These are phyloP conservation scores for Gymnocypris eckloni DNA, from an alignment of 2,797 vertebrate species.

Conservation along the genomic window DNA sequence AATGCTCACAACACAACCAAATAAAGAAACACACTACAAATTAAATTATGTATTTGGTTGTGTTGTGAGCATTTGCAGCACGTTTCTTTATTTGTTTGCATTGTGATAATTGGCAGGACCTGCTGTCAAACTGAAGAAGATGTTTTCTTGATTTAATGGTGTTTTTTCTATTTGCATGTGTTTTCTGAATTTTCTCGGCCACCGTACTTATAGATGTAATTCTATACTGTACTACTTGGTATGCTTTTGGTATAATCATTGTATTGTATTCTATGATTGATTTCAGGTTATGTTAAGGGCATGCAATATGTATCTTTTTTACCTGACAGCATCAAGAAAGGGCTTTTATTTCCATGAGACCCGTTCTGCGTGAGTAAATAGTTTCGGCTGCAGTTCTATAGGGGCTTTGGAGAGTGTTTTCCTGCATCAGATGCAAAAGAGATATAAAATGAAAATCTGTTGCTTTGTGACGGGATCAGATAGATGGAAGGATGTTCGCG, in stretches of 20 bases:
- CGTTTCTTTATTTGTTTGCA: too few relatives aligned
- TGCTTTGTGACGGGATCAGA: constrained; percentile 8
- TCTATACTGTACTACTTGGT: neutral
- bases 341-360: constrained; percentile 28
- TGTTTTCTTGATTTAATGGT: too few relatives aligned
- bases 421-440: constrained; percentile 37
- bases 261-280: neutral
- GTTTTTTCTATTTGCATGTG: too few relatives aligned
- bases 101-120: too few relatives aligned
- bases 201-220: neutral
- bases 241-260: neutral
- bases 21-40: too few relatives aligned
- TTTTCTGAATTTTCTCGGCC: too few relatives aligned
- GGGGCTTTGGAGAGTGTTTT: constrained; percentile 22
- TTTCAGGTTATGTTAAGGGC: neutral
- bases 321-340: constrained; percentile 12
- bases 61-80: too few relatives aligned
- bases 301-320: neutral
- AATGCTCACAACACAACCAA: too few relatives aligned
- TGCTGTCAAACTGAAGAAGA: too few relatives aligned
- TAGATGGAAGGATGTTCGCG: neutral
- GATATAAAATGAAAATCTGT: constrained; percentile 21
- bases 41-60: too few relatives aligned
- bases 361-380: neutral
- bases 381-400: constrained; percentile 31